phyloP scores from a whole-genome alignment of 2,113 vertebrate species.

The Lasiurus cinereus region DNA sequence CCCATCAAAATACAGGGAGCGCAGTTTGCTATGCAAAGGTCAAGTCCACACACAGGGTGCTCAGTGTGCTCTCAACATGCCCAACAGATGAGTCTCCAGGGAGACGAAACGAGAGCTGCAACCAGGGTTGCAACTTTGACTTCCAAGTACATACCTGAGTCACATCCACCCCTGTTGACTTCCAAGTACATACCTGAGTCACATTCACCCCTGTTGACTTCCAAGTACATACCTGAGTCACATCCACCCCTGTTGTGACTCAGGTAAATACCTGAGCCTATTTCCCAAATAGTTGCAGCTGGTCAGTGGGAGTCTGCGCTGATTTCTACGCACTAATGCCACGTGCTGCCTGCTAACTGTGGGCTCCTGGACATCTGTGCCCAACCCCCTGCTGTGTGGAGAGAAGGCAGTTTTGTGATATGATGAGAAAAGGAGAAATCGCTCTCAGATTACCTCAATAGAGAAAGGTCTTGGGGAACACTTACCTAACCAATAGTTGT shows the following conservation, averaged over 20 bases:
- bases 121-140: background rate
- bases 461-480: background rate
- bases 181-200: background rate
- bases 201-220: background rate
- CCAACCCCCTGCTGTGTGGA: accelerated
- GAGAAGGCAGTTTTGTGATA: no score
- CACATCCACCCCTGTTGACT: no score
- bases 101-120: background rate
- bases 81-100: background rate
- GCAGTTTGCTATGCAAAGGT: background rate
- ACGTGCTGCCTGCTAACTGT: background rate
- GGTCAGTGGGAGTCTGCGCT: background rate
- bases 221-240: background rate
- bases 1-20: background rate
- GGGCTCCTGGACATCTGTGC: background rate
- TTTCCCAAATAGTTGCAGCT: accelerated
- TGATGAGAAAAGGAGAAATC: background rate
- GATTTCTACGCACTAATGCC: accelerated
- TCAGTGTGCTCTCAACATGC: background rate
- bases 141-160: no score
- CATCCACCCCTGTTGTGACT: background rate
- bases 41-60: background rate
- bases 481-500: background rate
- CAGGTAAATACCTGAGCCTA: no score
- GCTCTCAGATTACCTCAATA: background rate